Conservation (phyloP, 2,113 vertebrate species). For the Hydrolagus affinis region DNA sequence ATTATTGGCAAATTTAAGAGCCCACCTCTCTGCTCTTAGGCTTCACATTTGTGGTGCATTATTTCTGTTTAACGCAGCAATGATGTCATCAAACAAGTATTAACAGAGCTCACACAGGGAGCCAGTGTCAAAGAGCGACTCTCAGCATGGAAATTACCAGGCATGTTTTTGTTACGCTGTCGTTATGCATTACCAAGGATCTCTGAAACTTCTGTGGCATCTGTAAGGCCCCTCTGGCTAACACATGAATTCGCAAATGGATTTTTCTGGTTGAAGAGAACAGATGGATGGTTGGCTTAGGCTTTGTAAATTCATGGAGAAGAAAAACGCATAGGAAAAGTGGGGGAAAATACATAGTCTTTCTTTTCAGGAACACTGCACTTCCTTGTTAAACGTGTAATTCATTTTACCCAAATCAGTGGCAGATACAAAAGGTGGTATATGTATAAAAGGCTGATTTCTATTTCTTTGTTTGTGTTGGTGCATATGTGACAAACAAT, state of each 20-base stretch:
- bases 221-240: neutral
- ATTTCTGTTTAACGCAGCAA: neutral
- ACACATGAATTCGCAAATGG: neutral
- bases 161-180: neutral
- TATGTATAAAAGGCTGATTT: neutral
- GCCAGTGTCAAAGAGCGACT: neutral
- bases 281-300: neutral
- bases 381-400: neutral
- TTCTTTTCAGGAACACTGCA: neutral
- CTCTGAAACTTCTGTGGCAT: neutral
- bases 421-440: neutral
- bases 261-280: neutral
- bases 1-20: neutral
- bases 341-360: neutral
- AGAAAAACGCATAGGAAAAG: neutral
- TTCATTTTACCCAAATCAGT: neutral
- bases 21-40: neutral
- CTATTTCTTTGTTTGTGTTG: neutral
- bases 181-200: neutral
- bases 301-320: neutral
- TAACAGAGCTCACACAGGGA: neutral
- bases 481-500: neutral
- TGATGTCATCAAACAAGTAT: neutral
- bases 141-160: neutral
- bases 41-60: neutral